Conservation (phyloP, 2,888 invertebrate species). For the Odontothrips loti region DNA sequence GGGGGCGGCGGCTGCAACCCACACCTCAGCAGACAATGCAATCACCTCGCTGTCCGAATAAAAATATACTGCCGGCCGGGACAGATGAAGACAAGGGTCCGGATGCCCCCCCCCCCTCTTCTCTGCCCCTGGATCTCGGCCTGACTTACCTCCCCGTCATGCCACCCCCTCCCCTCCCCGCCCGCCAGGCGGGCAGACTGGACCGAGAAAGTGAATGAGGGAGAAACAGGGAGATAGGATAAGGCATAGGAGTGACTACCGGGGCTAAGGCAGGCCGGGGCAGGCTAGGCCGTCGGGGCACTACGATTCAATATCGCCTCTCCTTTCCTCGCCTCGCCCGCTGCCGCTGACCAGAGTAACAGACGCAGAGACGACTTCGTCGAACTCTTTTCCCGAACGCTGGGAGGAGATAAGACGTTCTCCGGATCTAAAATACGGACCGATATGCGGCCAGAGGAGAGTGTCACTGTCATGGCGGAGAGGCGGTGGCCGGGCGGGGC, state of each 20-base stretch:
- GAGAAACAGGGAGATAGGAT: background rate
- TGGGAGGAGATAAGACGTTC: too few relatives aligned
- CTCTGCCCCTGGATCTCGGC: background rate
- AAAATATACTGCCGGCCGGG: constrained; percentile 11
- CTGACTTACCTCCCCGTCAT: background rate
- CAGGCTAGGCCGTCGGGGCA: background rate
- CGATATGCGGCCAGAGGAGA: too few relatives aligned
- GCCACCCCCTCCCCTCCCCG: background rate
- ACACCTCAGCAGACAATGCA: constrained; percentile 18
- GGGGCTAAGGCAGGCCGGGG: background rate
- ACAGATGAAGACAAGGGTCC: constrained; percentile 23
- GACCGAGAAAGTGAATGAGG: too few relatives aligned
- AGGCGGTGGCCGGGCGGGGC: too few relatives aligned
- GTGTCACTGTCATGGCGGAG: too few relatives aligned
- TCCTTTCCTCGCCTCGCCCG: background rate
- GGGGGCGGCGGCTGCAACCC: background rate
- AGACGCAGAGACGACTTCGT: too few relatives aligned
- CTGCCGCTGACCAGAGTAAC: too few relatives aligned
- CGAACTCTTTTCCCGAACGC: too few relatives aligned
- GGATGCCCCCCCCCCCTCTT: background rate
- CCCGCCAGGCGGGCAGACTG: background rate
- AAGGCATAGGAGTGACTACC: background rate
- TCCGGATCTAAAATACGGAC: too few relatives aligned
- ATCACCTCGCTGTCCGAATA: constrained; percentile 21
- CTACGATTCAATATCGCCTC: background rate